Evolutionary conservation across 2,113 vertebrate genomes (phyloP), one percentile per base, ranked within the genome.

Genomic region (Ophthalmolycus amberensis): DNA sequence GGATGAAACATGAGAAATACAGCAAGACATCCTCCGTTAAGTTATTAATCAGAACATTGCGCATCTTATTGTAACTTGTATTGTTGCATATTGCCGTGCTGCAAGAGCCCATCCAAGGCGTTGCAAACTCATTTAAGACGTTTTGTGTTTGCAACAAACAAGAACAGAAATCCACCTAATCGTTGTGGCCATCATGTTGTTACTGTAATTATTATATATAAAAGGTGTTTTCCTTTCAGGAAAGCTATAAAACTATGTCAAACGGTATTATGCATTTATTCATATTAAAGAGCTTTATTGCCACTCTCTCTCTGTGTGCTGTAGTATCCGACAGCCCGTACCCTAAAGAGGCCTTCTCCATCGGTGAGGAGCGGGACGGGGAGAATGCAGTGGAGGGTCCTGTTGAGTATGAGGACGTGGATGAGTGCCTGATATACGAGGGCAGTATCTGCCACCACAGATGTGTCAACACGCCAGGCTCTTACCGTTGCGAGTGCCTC

Each of bases 401-500:
- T 5, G 32, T 84, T 22, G 83, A 92, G 77, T 82, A 95, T n/a
- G 95, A 97, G 44, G 97, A 99, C 84, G 94, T 96, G 89, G 96
- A 98, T 1, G 97, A 98, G 93, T 99, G 98, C 40, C 90, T 95
- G 68, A 81, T 97, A 9, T 94, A 97, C 0, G 90, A 94, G 0
- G 96, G 95, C 54, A 96, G 94, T 52, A 93, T 98, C 86, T 99
- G 98, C 83, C 85, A 94, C 66, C 95, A 96, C 70, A 85, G 46
- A 79, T 96, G 95, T 76, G 85, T 98, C 91, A 99, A 99, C 92
- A 98, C 96, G 0, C 95, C 93, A 18, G 97, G 96, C 65, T 98
- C 98, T 44, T 99, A 95, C 89, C 93, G 84, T 71, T 99, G 98
- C 6, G 95, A 95, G 0, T 99, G 98, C 80, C 95, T 95, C 82